A percentile compares a stretch with the other conserved stretches of the same genome.
These are phyloP conservation scores for Dendrocopos noguchii DNA, from an alignment of 2,113 vertebrate species.

Conservation along the genomic window DNA sequence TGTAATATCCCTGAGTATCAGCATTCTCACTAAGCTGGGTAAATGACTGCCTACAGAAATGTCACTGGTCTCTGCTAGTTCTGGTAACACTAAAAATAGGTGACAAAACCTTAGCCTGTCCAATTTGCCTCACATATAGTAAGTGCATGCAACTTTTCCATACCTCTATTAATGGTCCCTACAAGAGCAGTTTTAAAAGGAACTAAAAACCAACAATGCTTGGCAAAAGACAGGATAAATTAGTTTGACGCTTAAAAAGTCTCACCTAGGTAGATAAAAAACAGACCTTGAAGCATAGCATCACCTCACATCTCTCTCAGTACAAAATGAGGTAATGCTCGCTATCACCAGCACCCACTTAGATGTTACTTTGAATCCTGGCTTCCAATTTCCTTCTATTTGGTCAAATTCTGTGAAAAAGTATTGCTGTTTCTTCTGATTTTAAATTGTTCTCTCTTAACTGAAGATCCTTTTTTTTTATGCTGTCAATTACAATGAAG, in stretches of 20 bases:
- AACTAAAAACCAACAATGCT: background rate
- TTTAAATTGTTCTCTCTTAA: background rate
- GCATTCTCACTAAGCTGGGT: background rate
- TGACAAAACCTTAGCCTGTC: background rate
- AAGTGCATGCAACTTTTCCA: background rate
- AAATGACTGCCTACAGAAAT: background rate
- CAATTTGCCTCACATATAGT: background rate
- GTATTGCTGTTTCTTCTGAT: background rate
- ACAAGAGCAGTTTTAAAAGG: background rate
- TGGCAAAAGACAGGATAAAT: background rate
- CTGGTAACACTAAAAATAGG: background rate
- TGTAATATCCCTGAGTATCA: background rate
- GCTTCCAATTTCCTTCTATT: background rate
- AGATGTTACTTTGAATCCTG: background rate
- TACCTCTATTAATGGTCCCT: background rate
- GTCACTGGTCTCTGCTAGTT: background rate
- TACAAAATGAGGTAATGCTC: background rate
- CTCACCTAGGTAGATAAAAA: background rate
- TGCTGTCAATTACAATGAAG: accelerated
- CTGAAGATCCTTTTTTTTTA: background rate
- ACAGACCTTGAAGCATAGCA: background rate
- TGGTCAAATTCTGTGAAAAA: background rate
- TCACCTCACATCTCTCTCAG: background rate
- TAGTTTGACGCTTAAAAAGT: background rate
- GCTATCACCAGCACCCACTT: background rate